Percentiles rank a stretch among this genome's conserved stretches.
Conservation (phyloP, 2,888 invertebrate genomes). For the Eristalis tenax region DNA sequence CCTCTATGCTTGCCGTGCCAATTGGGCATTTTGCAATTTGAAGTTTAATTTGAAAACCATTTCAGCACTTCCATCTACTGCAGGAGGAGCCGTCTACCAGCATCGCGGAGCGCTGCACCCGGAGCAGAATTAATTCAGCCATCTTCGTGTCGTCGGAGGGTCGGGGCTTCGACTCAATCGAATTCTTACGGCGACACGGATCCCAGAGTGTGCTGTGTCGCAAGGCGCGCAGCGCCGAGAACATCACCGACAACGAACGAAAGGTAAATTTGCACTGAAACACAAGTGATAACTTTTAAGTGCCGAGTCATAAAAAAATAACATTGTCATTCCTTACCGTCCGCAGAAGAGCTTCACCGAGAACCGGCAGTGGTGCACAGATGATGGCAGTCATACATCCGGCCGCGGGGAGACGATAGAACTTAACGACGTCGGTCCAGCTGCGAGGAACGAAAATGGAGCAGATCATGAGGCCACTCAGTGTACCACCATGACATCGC, state of each 20-base stretch:
- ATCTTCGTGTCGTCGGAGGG: conserved; percentile 91
- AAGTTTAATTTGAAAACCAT: conserved; percentile 40
- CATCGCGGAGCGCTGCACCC: conserved; percentile 84
- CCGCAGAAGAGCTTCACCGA: conserved; percentile 79
- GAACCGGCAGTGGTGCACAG: conserved; percentile 79
- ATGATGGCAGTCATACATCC: conserved; percentile 73
- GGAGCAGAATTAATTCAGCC: conserved; percentile 92
- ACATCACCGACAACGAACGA: conserved; percentile 83
- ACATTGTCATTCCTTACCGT: conserved; percentile 27
- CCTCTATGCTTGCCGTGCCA: conserved; percentile 7
- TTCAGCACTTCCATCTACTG: conserved; percentile 87
- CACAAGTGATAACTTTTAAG: conserved; percentile 26
- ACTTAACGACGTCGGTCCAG: conserved; percentile 51
- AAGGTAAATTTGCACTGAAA: conserved; percentile 76
- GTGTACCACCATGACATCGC: conserved; percentile 74
- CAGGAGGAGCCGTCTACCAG: conserved; percentile 86
- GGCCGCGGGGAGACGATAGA: conserved; percentile 48
- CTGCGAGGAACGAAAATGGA: conserved; percentile 50
- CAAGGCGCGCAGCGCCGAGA: conserved; percentile 89
- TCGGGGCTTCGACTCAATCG: conserved; percentile 89
- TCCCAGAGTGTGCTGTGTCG: conserved; percentile 90
- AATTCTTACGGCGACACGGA: conserved; percentile 90
- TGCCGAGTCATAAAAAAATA: conserved; percentile 3
- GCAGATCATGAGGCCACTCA: conserved; percentile 73
- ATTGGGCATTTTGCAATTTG: conserved; percentile 6